Evolutionary conservation across 2,113 vertebrate genomes (phyloP).

Genomic region (Noctilio leporinus): DNA sequence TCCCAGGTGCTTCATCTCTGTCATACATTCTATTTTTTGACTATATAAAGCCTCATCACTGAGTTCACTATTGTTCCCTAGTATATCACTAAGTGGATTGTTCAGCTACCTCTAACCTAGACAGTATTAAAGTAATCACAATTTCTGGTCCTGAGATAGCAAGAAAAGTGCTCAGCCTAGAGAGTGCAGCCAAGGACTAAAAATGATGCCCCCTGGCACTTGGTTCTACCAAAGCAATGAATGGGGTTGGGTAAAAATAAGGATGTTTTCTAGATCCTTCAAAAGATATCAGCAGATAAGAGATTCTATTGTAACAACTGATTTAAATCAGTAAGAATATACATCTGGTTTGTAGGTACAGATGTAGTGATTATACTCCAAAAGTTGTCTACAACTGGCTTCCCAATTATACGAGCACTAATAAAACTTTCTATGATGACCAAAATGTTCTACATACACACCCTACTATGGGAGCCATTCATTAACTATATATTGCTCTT

Average conservation of each 20-base stretch:
- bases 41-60: background rate
- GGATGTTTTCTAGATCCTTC: background rate
- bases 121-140: background rate
- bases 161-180: background rate
- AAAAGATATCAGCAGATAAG: background rate
- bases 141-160: background rate
- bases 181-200: background rate
- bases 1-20: background rate
- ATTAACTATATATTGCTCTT: background rate
- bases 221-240: background rate
- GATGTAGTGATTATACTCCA: constrained; percentile 3
- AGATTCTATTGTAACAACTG: constrained; percentile 7
- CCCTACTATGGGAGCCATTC: background rate
- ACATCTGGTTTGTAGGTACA: background rate
- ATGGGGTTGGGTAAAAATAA: background rate
- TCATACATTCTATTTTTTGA: background rate
- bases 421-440: background rate
- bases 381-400: background rate
- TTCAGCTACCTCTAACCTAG: background rate
- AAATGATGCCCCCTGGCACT: background rate
- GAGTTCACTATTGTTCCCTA: background rate
- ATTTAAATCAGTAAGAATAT: constrained; percentile 2
- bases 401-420: constrained; percentile 8
- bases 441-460: background rate
- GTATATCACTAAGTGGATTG: background rate